These are phyloP conservation scores for Drosophila yakuba DNA, from an alignment of 1,140 invertebrate species.

Conservation along the genomic window DNA sequence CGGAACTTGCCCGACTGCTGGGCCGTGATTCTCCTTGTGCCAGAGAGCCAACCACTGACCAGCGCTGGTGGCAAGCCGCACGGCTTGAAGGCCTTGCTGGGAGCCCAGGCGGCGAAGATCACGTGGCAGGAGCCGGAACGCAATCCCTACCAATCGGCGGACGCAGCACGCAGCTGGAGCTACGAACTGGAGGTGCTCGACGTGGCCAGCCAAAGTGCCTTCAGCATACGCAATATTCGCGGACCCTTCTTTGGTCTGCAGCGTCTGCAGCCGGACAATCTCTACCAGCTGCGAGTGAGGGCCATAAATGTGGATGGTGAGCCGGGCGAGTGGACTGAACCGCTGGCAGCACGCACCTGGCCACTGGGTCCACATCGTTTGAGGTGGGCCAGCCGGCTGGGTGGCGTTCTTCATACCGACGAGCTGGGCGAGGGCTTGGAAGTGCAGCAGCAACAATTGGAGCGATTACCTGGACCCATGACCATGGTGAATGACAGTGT, in stretches of 20 bases:
- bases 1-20: slow-evolving; percentile 69
- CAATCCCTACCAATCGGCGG: slow-evolving; percentile 91
- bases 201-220: slow-evolving; percentile 84
- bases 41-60: slow-evolving; percentile 88
- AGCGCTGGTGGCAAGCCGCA: slow-evolving; percentile 90
- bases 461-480: slow-evolving; percentile 23
- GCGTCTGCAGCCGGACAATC: slow-evolving; percentile 89
- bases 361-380: slow-evolving; percentile 72
- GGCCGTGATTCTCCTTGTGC: slow-evolving; percentile 24
- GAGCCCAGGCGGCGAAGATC: slow-evolving; percentile 89
- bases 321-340: slow-evolving; percentile 93
- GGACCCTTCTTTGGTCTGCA: slow-evolving; percentile 88
- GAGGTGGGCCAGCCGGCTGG: slow-evolving; percentile 90
- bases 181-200: slow-evolving; percentile 92
- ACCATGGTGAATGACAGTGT: slow-evolving; percentile 61
- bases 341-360: slow-evolving; percentile 90
- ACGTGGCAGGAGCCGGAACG: slow-evolving; percentile 92
- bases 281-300: slow-evolving; percentile 90
- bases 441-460: background rate
- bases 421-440: slow-evolving; percentile 88
- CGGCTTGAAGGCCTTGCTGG: slow-evolving; percentile 91
- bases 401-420: slow-evolving; percentile 89
- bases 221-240: slow-evolving; percentile 86
- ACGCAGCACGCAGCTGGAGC: slow-evolving; percentile 93
- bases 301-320: slow-evolving; percentile 86